Percentiles rank a stretch among this genome's conserved stretches.
These are phyloP conservation scores for Plagodis dolabraria DNA, from an alignment of 2,888 invertebrate genomes.

Conservation along the genomic window DNA sequence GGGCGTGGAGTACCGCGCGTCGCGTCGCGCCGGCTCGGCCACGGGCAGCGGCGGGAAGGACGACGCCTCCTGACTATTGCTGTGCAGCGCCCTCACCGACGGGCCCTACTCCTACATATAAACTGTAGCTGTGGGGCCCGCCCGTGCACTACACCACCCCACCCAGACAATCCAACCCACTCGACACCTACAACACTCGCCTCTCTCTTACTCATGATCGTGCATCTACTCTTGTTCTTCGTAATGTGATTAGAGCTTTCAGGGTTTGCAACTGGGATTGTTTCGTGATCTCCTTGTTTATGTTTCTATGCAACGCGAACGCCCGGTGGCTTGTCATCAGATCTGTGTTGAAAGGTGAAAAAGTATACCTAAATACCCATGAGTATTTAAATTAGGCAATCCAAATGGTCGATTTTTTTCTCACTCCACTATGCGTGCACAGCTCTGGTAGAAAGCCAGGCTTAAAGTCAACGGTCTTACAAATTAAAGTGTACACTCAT, in stretches of 20 bases:
- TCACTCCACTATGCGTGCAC: too few relatives aligned
- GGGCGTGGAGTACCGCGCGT: constrained; percentile 97
- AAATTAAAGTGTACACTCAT: too few relatives aligned
- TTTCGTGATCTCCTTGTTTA: neutral
- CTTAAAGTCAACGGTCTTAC: too few relatives aligned
- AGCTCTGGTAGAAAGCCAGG: too few relatives aligned
- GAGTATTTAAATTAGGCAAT: too few relatives aligned
- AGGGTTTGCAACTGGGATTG: too few relatives aligned
- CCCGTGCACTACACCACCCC: constrained; percentile 24
- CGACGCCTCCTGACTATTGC: constrained; percentile 99
- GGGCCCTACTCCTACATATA: constrained; percentile 98
- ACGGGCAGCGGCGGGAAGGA: constrained; percentile 87
- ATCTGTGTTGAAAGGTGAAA: too few relatives aligned
- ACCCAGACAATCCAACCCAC: constrained; percentile 58
- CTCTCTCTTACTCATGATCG: constrained; percentile 6
- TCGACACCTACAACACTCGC: constrained; percentile 15
- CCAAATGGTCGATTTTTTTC: too few relatives aligned
- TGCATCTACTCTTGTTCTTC: constrained; percentile 3
- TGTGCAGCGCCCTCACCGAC: constrained; percentile 99
- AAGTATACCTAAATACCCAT: too few relatives aligned
- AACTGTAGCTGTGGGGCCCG: constrained; percentile 68
- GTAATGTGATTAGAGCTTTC: neutral
- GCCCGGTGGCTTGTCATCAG: too few relatives aligned
- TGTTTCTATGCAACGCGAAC: too few relatives aligned
- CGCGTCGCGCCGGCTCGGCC: constrained; percentile 84